Conservation (phyloP, 2,797 vertebrate genomes). For the Crenichthys baileyi region DNA sequence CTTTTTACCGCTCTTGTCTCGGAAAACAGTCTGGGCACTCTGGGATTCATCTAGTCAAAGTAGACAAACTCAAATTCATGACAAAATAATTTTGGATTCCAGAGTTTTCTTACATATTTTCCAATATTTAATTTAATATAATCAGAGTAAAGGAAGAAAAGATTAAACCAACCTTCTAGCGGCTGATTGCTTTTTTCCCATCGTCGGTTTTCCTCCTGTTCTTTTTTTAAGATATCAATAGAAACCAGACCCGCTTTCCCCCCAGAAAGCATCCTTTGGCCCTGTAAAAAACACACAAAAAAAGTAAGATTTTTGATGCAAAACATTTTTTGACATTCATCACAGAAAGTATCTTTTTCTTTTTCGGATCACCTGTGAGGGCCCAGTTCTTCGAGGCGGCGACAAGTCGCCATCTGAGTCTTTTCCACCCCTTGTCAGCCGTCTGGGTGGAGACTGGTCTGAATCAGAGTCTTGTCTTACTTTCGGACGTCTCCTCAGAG, state of each 20-base stretch:
- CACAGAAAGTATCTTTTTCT: neutral
- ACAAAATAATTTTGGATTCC: neutral
- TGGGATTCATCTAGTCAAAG: slow-evolving; percentile 84
- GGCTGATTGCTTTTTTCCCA: slow-evolving; percentile 78
- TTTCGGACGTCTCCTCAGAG: slow-evolving; percentile 73
- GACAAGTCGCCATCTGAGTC: slow-evolving; percentile 78
- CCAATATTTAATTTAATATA: neutral
- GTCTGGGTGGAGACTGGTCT: slow-evolving; percentile 82
- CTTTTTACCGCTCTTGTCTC: slow-evolving; percentile 90
- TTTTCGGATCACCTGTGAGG: slow-evolving; percentile 59
- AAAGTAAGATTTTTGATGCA: neutral
- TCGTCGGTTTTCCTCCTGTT: slow-evolving; percentile 86
- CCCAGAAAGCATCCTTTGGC: slow-evolving; percentile 84
- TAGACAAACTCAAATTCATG: slow-evolving; percentile 14
- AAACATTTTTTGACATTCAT: slow-evolving; percentile 2
- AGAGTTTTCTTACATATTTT: neutral
- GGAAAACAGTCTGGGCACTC: slow-evolving; percentile 87
- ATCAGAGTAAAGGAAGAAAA: slow-evolving; percentile 23
- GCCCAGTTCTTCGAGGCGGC: slow-evolving; percentile 70
- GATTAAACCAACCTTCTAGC: slow-evolving; percentile 84
- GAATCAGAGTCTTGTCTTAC: slow-evolving; percentile 65
- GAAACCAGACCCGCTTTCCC: slow-evolving; percentile 88
- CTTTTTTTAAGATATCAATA: slow-evolving; percentile 83
- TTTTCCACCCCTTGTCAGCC: slow-evolving; percentile 23
- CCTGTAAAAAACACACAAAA: slow-evolving; percentile 62